Evolutionary conservation across 2,113 vertebrate species (phyloP).

Genomic region (Ceuthmochares aereus): DNA sequence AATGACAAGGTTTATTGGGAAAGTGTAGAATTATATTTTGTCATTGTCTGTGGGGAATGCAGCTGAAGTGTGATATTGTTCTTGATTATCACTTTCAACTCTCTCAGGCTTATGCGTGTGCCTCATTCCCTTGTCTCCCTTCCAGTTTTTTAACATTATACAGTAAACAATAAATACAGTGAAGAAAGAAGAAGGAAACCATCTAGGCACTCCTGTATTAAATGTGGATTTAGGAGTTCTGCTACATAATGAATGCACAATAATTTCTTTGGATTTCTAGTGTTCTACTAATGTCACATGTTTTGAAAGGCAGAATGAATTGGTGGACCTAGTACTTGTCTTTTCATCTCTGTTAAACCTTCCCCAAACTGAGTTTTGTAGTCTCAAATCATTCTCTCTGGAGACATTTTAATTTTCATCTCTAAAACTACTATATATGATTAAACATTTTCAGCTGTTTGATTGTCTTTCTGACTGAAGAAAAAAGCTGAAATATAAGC

Average conservation of each 20-base stretch:
- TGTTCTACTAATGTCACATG: background rate
- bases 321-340: background rate
- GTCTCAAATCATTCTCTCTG: background rate
- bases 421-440: background rate
- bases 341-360: background rate
- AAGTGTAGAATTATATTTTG: background rate
- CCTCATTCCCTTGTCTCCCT: accelerated
- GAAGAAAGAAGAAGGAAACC: background rate
- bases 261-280: background rate
- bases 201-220: background rate
- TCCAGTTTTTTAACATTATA: background rate
- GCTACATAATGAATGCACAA: background rate
- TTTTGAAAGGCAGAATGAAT: background rate
- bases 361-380: background rate
- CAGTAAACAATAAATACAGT: background rate
- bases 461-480: background rate
- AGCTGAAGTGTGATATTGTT: background rate
- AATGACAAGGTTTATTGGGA: background rate
- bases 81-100: background rate
- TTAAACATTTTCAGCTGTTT: background rate
- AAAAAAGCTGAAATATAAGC: background rate
- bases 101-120: background rate
- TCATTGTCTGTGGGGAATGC: background rate
- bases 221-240: background rate
- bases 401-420: background rate